A percentile compares a stretch with the other conserved stretches of the same genome.
phyloP scores from a whole-genome alignment of 1,140 invertebrate genomes.

The Drosophila watanabei region DNA sequence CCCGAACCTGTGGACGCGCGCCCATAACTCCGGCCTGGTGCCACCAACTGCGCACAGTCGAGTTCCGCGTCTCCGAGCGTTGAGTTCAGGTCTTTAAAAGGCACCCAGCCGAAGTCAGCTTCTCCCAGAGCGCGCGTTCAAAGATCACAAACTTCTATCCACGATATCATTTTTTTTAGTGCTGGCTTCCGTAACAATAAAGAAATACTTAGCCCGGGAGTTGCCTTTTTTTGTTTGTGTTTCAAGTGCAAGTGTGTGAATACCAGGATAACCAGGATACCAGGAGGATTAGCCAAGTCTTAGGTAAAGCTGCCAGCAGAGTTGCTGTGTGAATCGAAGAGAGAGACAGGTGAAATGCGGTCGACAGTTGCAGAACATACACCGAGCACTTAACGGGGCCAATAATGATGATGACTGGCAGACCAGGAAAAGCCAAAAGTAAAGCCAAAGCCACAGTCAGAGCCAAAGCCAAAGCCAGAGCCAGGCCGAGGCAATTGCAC shows the following conservation, averaged over 20 bases:
- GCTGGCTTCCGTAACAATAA: conserved; percentile 3
- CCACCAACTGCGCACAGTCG: conserved; percentile 66
- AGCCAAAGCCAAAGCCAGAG: conserved; percentile 18
- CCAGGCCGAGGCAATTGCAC: conserved; percentile 58
- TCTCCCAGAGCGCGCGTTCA: conserved; percentile 41
- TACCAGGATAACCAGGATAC: conserved; percentile 8
- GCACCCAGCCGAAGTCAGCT: conserved; percentile 5
- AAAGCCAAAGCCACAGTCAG: conserved; percentile 17
- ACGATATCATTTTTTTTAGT: background rate
- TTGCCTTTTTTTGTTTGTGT: conserved; percentile 13
- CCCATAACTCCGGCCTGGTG: conserved; percentile 78
- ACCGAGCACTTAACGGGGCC: conserved; percentile 38
- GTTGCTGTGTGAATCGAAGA: background rate
- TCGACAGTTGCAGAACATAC: conserved; percentile 28
- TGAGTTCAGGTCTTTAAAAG: conserved; percentile 60
- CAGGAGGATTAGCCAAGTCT: conserved; percentile 11
- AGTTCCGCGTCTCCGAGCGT: conserved; percentile 74
- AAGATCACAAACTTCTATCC: background rate
- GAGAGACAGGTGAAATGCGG: conserved; percentile 29
- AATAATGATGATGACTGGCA: conserved; percentile 33
- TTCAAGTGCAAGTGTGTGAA: conserved; percentile 13
- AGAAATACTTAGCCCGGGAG: background rate
- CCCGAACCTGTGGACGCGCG: conserved; percentile 55
- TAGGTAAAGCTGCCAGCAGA: conserved; percentile 10
- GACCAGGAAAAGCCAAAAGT: conserved; percentile 20